These are phyloP conservation scores for Lysandra coridon DNA, from an alignment of 2,888 invertebrate species.

Conservation along the genomic window DNA sequence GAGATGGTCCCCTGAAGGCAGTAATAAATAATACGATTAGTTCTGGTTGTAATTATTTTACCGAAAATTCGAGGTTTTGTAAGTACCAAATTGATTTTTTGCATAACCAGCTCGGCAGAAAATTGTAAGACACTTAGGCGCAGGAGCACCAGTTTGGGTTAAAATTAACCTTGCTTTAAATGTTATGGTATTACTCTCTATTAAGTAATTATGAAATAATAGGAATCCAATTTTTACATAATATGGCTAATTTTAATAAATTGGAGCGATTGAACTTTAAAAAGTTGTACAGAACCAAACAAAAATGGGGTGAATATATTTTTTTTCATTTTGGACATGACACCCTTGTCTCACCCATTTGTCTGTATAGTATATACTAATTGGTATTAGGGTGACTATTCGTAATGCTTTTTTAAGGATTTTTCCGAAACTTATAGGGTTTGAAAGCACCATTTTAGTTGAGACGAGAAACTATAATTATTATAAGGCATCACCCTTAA, in stretches of 20 bases:
- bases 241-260: neutral
- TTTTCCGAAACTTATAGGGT: neutral
- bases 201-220: too few species aligned
- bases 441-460: too few species aligned
- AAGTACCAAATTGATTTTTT: neutral
- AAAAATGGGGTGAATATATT: neutral
- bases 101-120: neutral
- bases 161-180: too few species aligned
- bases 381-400: conserved; percentile 46
- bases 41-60: neutral
- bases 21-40: neutral
- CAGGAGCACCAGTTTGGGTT: too few species aligned
- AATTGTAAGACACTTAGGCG: neutral
- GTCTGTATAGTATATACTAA: conserved; percentile 68
- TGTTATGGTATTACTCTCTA: too few species aligned
- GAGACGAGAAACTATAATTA: too few species aligned
- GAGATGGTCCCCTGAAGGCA: neutral
- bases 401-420: neutral
- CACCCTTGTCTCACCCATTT: conserved; percentile 54
- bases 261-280: neutral
- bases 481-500: too few species aligned
- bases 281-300: conserved; percentile 30
- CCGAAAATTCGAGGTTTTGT: neutral
- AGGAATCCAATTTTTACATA: too few species aligned
- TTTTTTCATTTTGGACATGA: conserved; percentile 28